Conservation (phyloP, 64 coral and sea anemone species). For the Montipora sp. region DNA sequence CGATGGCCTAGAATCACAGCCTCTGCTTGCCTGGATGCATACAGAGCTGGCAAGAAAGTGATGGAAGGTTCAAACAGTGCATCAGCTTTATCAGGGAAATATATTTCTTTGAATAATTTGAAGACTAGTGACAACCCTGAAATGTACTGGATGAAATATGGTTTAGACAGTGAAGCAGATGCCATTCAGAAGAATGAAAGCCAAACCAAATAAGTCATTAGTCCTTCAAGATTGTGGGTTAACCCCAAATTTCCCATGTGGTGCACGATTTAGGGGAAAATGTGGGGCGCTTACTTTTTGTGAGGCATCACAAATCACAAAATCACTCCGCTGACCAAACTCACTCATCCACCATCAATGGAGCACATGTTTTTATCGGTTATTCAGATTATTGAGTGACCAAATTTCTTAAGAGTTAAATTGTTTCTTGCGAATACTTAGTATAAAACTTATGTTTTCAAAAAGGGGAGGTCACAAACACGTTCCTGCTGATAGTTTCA, state of each 20-base stretch:
- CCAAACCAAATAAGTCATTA: constrained; percentile 53
- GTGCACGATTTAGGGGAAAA: too few species aligned
- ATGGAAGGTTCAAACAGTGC: background rate
- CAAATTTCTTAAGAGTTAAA: too few species aligned
- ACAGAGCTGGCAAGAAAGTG: constrained; percentile 35
- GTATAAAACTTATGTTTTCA: too few species aligned
- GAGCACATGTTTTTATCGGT: too few species aligned
- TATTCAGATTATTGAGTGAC: too few species aligned
- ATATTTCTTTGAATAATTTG: constrained; percentile 49
- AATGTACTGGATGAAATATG: constrained; percentile 64
- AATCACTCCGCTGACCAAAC: too few species aligned
- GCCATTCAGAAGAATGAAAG: constrained; percentile 39
- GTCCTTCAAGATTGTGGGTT: constrained; percentile 61
- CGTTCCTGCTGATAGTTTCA: too few species aligned
- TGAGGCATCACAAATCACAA: too few species aligned
- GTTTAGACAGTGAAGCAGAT: constrained; percentile 67
- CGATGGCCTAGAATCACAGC: constrained; percentile 32
- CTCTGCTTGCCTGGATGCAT: constrained; percentile 13
- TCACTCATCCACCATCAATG: too few species aligned
- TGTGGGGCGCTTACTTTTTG: too few species aligned
- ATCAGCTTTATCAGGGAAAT: constrained; percentile 22
- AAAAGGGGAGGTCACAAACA: too few species aligned
- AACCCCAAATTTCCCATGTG: constrained; percentile 61
- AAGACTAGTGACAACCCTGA: constrained; percentile 43
- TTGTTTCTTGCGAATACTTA: too few species aligned